Percentiles rank a stretch among this genome's conserved stretches.
phyloP scores from a whole-genome alignment of 2,797 vertebrate genomes.

The Acomys russatus region DNA sequence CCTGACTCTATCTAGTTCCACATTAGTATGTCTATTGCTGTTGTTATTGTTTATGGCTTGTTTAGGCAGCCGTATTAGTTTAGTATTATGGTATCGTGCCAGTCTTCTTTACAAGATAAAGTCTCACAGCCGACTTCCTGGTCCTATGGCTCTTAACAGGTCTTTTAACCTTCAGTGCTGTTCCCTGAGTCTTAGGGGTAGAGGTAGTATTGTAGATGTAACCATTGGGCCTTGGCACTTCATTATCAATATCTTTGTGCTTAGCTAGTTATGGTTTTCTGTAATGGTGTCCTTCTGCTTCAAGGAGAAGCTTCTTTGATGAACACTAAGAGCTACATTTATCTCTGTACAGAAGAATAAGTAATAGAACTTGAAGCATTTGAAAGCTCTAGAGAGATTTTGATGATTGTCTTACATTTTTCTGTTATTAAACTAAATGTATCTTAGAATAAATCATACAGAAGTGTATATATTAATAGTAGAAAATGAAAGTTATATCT shows the following conservation, averaged over 20 bases:
- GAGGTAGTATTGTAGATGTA: not conserved
- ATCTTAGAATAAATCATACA: conserved; percentile 57
- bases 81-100: not conserved
- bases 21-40: not conserved
- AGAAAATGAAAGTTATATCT: conserved; percentile 45
- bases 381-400: conserved; percentile 32
- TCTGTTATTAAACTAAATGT: conserved; percentile 29
- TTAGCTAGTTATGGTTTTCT: not conserved
- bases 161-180: not conserved
- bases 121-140: not conserved
- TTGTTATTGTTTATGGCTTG: not conserved
- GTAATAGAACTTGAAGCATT: conserved; percentile 29
- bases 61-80: not conserved
- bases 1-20: not conserved
- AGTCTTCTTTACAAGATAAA: not conserved
- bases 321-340: not conserved
- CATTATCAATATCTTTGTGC: not conserved
- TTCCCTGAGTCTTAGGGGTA: not conserved
- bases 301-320: not conserved
- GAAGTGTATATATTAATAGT: not conserved
- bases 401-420: conserved; percentile 59
- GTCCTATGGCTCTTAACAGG: not conserved
- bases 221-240: not conserved
- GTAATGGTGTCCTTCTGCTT: too few species aligned
- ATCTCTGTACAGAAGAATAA: not conserved